Evolutionary conservation across 2,888 invertebrate species (phyloP).

Genomic region (Chelonus formosanus): DNA sequence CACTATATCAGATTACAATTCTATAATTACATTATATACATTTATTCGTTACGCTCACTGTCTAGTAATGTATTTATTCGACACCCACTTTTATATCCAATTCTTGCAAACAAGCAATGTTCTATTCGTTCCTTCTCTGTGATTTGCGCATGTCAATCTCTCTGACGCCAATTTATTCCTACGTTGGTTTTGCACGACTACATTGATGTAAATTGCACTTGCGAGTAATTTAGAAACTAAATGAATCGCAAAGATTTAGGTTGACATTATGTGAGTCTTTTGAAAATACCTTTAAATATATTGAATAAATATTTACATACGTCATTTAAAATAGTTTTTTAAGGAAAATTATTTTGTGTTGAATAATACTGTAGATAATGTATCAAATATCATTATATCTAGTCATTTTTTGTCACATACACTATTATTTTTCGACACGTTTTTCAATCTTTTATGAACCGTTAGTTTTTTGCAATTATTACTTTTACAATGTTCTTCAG

Average conservation of each 20-base stretch:
- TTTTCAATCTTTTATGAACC: too few species aligned
- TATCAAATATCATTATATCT: too few species aligned
- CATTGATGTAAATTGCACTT: constrained; percentile 52
- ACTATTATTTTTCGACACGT: too few species aligned
- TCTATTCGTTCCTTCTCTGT: constrained; percentile 30
- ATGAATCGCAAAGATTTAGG: constrained; percentile 43
- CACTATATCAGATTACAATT: not conserved
- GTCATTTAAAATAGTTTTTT: too few species aligned
- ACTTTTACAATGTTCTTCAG: too few species aligned
- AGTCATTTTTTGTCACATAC: too few species aligned
- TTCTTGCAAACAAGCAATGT: constrained; percentile 1
- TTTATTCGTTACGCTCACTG: too few species aligned
- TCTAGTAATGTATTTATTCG: not conserved
- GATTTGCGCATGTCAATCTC: constrained; percentile 42
- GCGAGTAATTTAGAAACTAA: constrained; percentile 51
- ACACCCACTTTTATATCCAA: not conserved
- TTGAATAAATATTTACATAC: not conserved
- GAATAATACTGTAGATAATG: too few species aligned
- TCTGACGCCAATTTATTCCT: constrained; percentile 59
- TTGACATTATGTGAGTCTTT: not conserved
- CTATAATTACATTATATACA: too few species aligned
- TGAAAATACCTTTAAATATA: not conserved
- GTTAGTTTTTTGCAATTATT: too few species aligned
- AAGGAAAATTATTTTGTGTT: too few species aligned
- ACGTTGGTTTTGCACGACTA: constrained; percentile 50